Evolutionary conservation across 2,797 vertebrate species (phyloP), one percentile per base, ranked within the genome.

Genomic region (Ispidina lecontei): DNA sequence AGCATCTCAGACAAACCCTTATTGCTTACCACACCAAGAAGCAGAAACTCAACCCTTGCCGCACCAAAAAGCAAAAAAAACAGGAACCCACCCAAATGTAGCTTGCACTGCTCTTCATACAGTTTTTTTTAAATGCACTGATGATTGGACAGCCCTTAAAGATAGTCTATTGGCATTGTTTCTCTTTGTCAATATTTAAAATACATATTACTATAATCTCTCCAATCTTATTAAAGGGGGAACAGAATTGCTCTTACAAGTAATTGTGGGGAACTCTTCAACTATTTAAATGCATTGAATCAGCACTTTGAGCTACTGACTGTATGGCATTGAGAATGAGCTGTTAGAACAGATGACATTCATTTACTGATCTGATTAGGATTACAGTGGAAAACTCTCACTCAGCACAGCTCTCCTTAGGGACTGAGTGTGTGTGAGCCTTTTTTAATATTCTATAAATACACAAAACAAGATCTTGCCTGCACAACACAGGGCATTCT

Each of bases 311-410:
- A 39, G 37, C 77, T 81, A 16, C 82, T 79, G 67, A 28, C 43
- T 31, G 29, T 26, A 20, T 11, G 19, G 59, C 59, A 76, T 4
- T 44, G 62, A 84, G 62, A 93, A 84, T 1, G 35, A 84, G 59
- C 77, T 72, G 59, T 22, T 75, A 37, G 73, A 65, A 41, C 46
- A 91, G 91, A 81, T 81, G 67, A 95, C 84, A 91, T 47, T 80
- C 59, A 73, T 72, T 78, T 47, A 51, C 84, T 88, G 86, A 91
- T 89, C 75, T 86, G 89, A 96, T 96, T 76, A 93, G 79, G 92
- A 90, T 95, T 93, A 92, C 78, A 90, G 83, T 56, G 23, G 74
- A 94, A 95, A 94, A 69, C 72, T 90, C 94, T 82, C 74, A 78
- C 5, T 9, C 77, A 93, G 90, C 86, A 91, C 52, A 64, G 72